Evolutionary conservation across 2,888 invertebrate genomes (phyloP), one percentile per base, ranked within the genome.

Genomic region (Epiblema foenella): DNA sequence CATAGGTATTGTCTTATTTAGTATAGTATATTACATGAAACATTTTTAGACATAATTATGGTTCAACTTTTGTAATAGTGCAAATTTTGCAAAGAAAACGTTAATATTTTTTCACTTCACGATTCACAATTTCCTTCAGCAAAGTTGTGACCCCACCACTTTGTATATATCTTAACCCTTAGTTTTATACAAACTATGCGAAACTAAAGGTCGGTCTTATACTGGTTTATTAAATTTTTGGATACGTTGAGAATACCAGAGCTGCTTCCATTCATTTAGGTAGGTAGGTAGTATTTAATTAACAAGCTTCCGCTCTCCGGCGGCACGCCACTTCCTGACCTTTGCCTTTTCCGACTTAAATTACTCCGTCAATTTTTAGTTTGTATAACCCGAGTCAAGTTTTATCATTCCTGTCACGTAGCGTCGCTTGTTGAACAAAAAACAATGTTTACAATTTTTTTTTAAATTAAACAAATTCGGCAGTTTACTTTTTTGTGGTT

Each of bases 241-340:
- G 46, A 8, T 15, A n/a, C n/a, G 46, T 46, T 46, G 46, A 46
- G 46, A 46, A 46, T 46, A 46, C 46, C 7, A n/a, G 46, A 5
- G 42, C 46, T 46, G 46, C 8, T 46, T 46, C n/a, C n/a, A 60
- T 49, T 51, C 37, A 59, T 59, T 59, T 39, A 51, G 37, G 67
- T 58, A 12, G 58, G 52, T 39, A 51, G 37, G 67, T 58, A 12
- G 58, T 39, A 39, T 68, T 68, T 59, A 68, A 68, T 68, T 59
- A 58, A 29, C 56, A 33, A 51, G 59, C 46, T 46, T 58, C 51
- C 49, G 39, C 37, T 58, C 24, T n/a, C 59, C 33, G 59, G 11
- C 18, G 49, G 20, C 37, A 10, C 20, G 20, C 37, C 29, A 51
- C 18, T 39, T 52, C 59, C 59, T 67, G 59, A 59, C 67, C 58